A percentile compares a stretch with the other conserved stretches of the same genome.
phyloP scores from a whole-genome alignment of 2,113 vertebrate species.

The Dryoscopus gambensis region DNA sequence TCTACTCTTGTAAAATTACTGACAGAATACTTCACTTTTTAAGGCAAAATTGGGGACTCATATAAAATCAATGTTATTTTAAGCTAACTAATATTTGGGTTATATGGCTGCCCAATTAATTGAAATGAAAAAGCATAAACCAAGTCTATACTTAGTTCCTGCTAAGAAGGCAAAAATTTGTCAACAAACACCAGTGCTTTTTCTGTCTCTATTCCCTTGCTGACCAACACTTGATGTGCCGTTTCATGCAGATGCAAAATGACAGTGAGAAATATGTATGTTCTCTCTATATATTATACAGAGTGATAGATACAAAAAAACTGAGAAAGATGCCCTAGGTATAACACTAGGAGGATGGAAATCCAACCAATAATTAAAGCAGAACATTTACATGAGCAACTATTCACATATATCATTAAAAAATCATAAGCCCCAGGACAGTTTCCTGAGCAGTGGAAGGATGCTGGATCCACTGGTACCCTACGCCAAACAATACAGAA shows the following conservation, averaged over 20 bases:
- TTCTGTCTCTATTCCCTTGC: neutral
- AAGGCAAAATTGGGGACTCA: neutral
- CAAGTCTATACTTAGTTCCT: neutral
- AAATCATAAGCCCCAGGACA: neutral
- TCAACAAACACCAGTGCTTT: neutral
- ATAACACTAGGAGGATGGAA: neutral
- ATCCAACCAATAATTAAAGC: neutral
- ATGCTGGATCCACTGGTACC: neutral
- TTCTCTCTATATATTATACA: neutral
- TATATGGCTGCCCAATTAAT: neutral
- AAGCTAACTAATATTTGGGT: neutral
- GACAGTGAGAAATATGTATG: neutral
- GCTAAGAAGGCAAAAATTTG: neutral
- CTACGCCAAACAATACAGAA: neutral
- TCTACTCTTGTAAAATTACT: conserved; percentile 59
- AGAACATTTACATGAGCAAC: neutral
- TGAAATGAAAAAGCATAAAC: conserved; percentile 5
- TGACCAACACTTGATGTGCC: neutral
- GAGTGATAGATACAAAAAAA: neutral
- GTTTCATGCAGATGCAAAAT: neutral
- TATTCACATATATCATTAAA: neutral
- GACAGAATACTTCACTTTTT: conserved; percentile 15
- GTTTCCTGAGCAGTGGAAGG: neutral
- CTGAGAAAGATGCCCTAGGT: neutral
- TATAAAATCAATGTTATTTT: conserved; percentile 3